Evolutionary conservation across 2,888 invertebrate genomes (phyloP), one percentile per base, ranked within the genome.

Genomic region (Drosophila borealis): DNA sequence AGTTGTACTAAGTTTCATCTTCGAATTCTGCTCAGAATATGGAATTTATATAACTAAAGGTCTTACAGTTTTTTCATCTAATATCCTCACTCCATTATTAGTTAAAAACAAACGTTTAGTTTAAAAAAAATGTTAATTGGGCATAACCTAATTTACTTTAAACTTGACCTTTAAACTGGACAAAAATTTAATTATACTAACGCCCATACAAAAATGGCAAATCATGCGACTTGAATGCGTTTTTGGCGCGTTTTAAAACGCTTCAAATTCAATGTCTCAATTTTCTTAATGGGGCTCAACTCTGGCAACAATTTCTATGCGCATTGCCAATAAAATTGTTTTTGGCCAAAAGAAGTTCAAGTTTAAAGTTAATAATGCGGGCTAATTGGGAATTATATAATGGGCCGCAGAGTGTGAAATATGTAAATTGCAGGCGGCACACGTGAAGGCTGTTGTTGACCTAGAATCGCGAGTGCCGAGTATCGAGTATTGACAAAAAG

Each of bases 341-440:
- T 37, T 48, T 36, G 49, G 56, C 42, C 49, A 68, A 62, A 70
- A 65, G 39, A 75, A 83, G 87, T 83, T 88, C 87, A 83, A 86
- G 83, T 88, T 86, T 73, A 86, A 73, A 70, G 46, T 55, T 77
- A 88, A 85, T 88, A 85, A 85, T 74, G 68, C 82, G 54, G 76
- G 82, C 86, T 81, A 85, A 85, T 88, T 88, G 86, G 76, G 66
- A 61, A 82, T 70, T 70, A 73, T 73, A 46, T 60, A 65, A 68
- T 67, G 51, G 57, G 51, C 49, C 46, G 51, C 66, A 39, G 63
- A 50, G 37, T 60, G 56, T 44, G 62, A 56, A 68, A 53, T 76
- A 83, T 83, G 82, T 77, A 86, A 88, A 88, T 83, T 74, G 61
- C 74, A 74, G 51, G 36, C 59, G 36, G 44, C 44, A 21, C 54